Evolutionary conservation across 2,797 vertebrate genomes (phyloP), one percentile per base, ranked within the genome.

Genomic region (Peromyscus nudipes): DNA sequence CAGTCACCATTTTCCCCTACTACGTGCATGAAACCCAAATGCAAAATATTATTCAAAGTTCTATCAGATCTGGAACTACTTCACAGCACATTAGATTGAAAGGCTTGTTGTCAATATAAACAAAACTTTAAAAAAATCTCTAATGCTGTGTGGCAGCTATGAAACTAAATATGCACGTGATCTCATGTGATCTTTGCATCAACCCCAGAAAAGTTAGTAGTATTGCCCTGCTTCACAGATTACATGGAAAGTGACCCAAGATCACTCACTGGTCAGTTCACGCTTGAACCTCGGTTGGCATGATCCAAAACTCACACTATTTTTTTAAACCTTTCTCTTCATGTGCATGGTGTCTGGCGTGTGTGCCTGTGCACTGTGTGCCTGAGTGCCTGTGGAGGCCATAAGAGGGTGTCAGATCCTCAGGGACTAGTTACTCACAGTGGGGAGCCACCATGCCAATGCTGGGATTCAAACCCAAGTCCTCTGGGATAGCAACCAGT

Each of bases 61-160:
- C 82, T 52, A 88, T 84, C 46, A 92, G 1, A 84, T 80, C n/a
- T 93, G 77, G 90, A 96, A 60, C 34, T 92, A 90, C 71, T 88
- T 79, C 90, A 91, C n/a, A 94, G 19, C 43, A 75, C 40, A 75
- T 62, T 62, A 75, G 86, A 57, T 1, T 89, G 31, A 91, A 89
- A 64, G 40, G 62, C 34, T 80, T 8, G 0, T 83, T 92, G 85
- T 87, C 64, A 62, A 43, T 55, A 82, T 37, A 92, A 96, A 86
- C 73, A 95, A 85, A 37, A 65, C 3, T 57, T 27, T 40, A 87
- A 69, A 75, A 34, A 16, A 23, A 25, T 0, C n/a, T 37, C 4
- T 87, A 49, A 69, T 1, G 57, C 4, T 16, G 9, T 9, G 6
- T 64, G 40, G 37, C 25, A 77, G 57, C 75, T 60, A 92, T 4